Percentiles rank a stretch among this genome's conserved stretches.
These are phyloP conservation scores for Amphipoea lucens DNA, from an alignment of 2,888 invertebrate genomes.

Conservation along the genomic window DNA sequence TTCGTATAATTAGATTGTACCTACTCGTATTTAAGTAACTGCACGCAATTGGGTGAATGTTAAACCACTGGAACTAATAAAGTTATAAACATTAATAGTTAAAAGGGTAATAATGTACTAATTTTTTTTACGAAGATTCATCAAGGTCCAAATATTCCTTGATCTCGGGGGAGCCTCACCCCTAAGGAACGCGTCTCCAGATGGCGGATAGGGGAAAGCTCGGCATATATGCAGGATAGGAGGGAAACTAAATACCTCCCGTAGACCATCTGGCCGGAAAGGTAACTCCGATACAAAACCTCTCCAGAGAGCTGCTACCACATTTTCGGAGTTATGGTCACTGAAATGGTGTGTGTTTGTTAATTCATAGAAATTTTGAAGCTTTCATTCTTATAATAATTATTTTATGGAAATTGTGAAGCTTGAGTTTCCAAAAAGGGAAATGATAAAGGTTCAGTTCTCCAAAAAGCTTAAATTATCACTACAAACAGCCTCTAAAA, in stretches of 20 bases:
- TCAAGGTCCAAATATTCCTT: neutral
- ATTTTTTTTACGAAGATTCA: no score
- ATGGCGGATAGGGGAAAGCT: no score
- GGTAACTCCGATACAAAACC: no score
- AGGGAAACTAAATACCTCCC: no score
- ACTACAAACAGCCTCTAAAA: slow-evolving; percentile 1
- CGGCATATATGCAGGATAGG: no score
- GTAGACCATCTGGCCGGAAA: no score
- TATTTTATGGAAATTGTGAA: neutral
- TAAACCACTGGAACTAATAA: neutral
- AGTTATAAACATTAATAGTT: neutral
- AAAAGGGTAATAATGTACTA: neutral
- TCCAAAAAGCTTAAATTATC: neutral
- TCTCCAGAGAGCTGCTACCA: no score
- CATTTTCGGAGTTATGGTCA: no score
- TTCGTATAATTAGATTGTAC: slow-evolving; percentile 18
- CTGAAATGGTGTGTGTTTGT: no score
- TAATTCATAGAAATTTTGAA: neutral
- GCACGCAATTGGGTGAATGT: neutral
- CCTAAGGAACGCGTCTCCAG: no score
- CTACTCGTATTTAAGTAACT: slow-evolving; percentile 11
- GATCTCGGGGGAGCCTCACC: no score
- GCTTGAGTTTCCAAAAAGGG: neutral
- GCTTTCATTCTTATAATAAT: neutral
- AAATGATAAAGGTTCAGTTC: neutral